These are phyloP conservation scores for Piscicola geometra DNA, from an alignment of 2,888 invertebrate genomes.

Conservation along the genomic window DNA sequence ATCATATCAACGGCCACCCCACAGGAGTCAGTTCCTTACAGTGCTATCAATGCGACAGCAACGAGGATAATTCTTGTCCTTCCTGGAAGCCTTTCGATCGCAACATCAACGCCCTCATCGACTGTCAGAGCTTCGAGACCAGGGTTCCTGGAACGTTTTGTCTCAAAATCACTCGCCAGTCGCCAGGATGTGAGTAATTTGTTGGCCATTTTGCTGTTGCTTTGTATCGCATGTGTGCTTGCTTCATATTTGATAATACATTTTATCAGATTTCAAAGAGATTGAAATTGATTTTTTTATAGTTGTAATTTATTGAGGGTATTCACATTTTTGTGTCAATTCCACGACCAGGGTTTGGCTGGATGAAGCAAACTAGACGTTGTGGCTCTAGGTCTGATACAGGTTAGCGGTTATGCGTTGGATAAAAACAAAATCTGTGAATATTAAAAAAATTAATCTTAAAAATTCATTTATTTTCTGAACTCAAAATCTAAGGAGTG, in stretches of 20 bases:
- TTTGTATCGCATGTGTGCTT: background rate
- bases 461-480: no score
- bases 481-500: no score
- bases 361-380: conserved; percentile 55
- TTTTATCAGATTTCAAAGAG: background rate
- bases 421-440: no score
- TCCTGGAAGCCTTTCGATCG: conserved; percentile 80
- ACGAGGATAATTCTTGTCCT: conserved; percentile 82
- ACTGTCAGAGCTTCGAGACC: conserved; percentile 89
- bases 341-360: conserved; percentile 51
- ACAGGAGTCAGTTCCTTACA: conserved; percentile 63
- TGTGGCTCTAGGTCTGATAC: conserved; percentile 55
- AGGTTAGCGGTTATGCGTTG: conserved; percentile 49
- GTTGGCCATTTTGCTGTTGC: no score
- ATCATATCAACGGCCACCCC: no score
- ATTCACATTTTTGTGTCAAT: no score
- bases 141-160: conserved; percentile 92
- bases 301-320: conserved; percentile 20
- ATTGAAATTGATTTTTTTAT: background rate
- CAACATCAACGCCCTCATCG: conserved; percentile 78
- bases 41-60: conserved; percentile 89
- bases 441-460: no score
- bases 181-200: conserved; percentile 78
- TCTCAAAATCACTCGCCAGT: conserved; percentile 87
- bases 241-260: background rate